phyloP scores from a whole-genome alignment of 2,113 vertebrate species.

The Alaudala cheleensis region DNA sequence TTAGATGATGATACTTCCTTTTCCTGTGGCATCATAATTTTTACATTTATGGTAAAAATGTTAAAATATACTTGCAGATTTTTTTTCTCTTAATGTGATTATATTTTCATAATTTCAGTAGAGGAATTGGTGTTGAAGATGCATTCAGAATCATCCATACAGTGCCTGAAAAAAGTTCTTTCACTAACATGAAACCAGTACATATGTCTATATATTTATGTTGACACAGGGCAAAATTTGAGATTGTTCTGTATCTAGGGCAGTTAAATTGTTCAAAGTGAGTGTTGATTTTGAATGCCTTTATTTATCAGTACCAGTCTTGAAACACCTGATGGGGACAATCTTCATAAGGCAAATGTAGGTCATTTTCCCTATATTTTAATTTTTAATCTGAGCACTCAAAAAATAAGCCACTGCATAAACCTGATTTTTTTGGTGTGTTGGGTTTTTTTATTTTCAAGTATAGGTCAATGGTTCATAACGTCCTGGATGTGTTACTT shows the following conservation, averaged over 20 bases:
- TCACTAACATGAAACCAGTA: not conserved
- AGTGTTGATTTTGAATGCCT: not conserved
- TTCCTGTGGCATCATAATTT: not conserved
- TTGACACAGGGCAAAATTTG: not conserved
- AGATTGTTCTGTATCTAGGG: not conserved
- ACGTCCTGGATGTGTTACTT: not conserved
- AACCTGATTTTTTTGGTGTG: not conserved
- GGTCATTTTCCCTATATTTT: not conserved
- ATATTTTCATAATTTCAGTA: not conserved
- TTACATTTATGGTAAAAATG: not conserved
- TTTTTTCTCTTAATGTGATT: not conserved
- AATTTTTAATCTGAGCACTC: not conserved
- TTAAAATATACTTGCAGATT: not conserved
- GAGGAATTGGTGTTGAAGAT: not conserved
- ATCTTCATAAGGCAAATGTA: not conserved
- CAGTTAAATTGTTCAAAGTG: not conserved
- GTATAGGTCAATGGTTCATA: not conserved
- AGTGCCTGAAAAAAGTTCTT: not conserved
- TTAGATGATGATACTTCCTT: not conserved
- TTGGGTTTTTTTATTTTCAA: not conserved
- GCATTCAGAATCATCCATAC: not conserved
- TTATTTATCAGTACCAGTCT: not conserved
- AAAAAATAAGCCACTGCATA: not conserved
- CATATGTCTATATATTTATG: not conserved
- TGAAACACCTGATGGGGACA: not conserved